phyloP scores from a whole-genome alignment of 2,113 vertebrate genomes.

The Pygathrix nemaeus region DNA sequence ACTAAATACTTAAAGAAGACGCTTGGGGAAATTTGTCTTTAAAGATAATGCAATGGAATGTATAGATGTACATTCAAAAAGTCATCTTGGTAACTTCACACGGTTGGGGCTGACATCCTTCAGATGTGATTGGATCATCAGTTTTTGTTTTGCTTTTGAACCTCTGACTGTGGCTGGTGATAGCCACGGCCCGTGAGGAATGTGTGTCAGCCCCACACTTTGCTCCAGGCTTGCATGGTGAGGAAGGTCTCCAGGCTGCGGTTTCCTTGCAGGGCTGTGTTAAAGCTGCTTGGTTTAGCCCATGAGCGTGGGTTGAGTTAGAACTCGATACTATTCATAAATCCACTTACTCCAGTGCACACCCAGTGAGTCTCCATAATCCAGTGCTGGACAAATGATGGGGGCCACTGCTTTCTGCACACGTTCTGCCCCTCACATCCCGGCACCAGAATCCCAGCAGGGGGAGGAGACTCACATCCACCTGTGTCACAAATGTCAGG shows the following conservation, averaged over 20 bases:
- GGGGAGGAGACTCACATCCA: accelerated
- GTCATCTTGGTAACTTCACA: too few relatives aligned
- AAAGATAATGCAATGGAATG: accelerated
- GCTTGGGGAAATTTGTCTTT: not conserved
- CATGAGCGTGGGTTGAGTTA: not conserved
- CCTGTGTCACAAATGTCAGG: accelerated
- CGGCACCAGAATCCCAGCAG: not conserved
- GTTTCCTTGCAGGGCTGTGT: not conserved
- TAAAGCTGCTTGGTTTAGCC: not conserved
- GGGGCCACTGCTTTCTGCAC: too few relatives aligned
- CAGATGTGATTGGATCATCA: accelerated
- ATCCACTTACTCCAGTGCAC: not conserved
- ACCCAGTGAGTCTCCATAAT: not conserved
- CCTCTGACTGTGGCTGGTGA: not conserved
- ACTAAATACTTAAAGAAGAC: too few relatives aligned
- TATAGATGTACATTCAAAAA: not conserved
- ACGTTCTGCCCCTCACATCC: too few relatives aligned
- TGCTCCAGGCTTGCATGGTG: accelerated
- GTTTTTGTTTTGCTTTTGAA: not conserved
- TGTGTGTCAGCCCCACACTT: accelerated
- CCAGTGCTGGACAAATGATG: accelerated
- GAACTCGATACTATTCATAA: not conserved
- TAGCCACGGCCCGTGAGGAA: accelerated
- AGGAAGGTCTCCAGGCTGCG: accelerated
- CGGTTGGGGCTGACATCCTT: too few relatives aligned